Base-by-base conservation (phyloP, 2,797 vertebrate genomes). In the Premnoplex brunnescens region DNA sequence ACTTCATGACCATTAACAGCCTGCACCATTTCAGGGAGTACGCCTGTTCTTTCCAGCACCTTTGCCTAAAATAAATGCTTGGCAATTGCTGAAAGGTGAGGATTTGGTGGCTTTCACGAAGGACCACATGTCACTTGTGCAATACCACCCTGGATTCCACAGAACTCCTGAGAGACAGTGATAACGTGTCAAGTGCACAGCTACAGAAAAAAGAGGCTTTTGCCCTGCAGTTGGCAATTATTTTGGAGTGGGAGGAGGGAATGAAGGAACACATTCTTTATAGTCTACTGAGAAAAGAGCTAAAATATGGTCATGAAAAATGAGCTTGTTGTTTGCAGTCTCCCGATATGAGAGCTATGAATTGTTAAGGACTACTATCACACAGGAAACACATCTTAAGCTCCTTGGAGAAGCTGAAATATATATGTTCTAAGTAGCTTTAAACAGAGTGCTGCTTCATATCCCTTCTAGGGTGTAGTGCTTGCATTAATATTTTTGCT, bases 321-420 rank as follows among this genome's bases (percentile, higher is more conserved):
- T 26, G 68, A 59, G 23, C 39, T 55, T 81, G 46, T 6, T 64
- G 82, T 89, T 81, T 78, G 51, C 32, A 84, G 73, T 23, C 36
- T 91, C 66, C 73, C 48, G 79, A 91, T 90, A 91, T 1, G 32
- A 74, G 43, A 88, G 44, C 71, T 62, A 85, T 49, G 55, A 96
- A 82, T 73, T 93, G 55, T 88, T 73, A 44, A 58, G 71, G 34
- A 76, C 59, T n/a, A 73, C 74, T 91, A 91, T 92, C 93, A 89
- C 12, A 73, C 67, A 79, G 93, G 86, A 96, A 97, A 95, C 91
- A 93, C 49, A 60, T 77, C 90, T 59, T 67, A 76, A 69, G 55
- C 59, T 82, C 71, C 67, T 88, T 44, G 18, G 41, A 88, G 76
- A 86, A 89, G 36, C 54, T 90, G 80, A 85, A 91, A 91, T 84